Base-by-base conservation (phyloP, 2,888 invertebrate genomes). In the Lithosia quadra region DNA sequence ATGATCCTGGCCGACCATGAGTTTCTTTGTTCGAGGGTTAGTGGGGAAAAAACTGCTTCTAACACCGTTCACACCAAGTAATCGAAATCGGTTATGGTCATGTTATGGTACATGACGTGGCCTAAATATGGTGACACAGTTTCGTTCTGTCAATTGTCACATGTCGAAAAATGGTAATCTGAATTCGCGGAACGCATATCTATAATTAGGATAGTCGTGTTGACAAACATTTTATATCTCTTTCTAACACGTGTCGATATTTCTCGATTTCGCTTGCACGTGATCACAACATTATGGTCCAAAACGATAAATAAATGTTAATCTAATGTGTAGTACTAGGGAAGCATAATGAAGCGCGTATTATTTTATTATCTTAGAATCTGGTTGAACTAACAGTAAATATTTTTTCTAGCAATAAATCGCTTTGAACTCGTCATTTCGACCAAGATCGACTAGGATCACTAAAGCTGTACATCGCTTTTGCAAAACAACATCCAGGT, bases 221-320 rank as follows among this genome's bases (percentile, higher is more conserved):
- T 92, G 91, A 89, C 90, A 91, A 92, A 92, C 89, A 91, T 53
- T 87, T 66, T 71, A 74, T 70, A 74, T 88, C 87, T 76, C 85
- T 58, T 70, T 88, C 83, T 56, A 39, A 39, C 85, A 57, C 39
- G 18, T 39, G 39, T 60, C 36, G n/a, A n/a, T 36, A 22, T 8
- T 59, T 39, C 10, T 60, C 22, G 39, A 39, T 60, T 60, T 24
- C 39, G 22, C 22, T 39, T 18, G 15, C 24, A 60, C 39, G 24
- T 39, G 36, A 36, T 36, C 1, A 22, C 13, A 60, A 60, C 60
- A 60, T 18, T 22, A 28, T 4, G 28, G 28, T 21, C 1, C 9
- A 60, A 22, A 36, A 60, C 36, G 39, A 39, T 39, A 24, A 39
- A 60, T 60, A 60, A 9, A n/a, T n/a, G n/a, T 49, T 49, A 49